These are phyloP conservation scores for Spodoptera frugiperda DNA, from an alignment of 1,140 invertebrate genomes.

Conservation along the genomic window DNA sequence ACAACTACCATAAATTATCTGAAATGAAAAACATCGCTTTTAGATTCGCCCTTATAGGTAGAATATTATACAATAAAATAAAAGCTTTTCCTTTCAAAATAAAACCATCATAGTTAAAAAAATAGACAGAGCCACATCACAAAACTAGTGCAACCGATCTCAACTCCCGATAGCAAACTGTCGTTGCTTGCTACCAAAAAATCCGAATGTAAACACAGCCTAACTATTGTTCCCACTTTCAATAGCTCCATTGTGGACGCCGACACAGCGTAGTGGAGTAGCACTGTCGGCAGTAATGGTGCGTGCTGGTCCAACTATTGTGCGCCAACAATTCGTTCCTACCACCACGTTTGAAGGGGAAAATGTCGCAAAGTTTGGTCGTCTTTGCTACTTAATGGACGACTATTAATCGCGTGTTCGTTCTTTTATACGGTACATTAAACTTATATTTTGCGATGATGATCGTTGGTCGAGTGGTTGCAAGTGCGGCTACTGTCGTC, in stretches of 20 bases:
- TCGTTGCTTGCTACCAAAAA: constrained; percentile 57
- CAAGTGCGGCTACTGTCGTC: no score
- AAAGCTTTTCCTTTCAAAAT: no score
- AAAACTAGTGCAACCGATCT: constrained; percentile 2
- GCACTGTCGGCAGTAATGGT: constrained; percentile 32
- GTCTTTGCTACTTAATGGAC: constrained; percentile 33
- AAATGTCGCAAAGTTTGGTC: constrained; percentile 27
- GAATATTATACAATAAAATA: no score
- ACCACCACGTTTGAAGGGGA: constrained; percentile 16
- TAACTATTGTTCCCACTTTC: constrained; percentile 68
- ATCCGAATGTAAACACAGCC: constrained; percentile 64
- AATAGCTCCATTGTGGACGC: constrained; percentile 66
- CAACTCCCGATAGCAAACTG: constrained; percentile 60
- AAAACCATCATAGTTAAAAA: no score
- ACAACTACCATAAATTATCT: no score
- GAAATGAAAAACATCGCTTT: no score
- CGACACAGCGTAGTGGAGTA: constrained; percentile 33
- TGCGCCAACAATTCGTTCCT: constrained; percentile 34
- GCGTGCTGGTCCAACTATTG: constrained; percentile 43
- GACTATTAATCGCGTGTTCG: constrained; percentile 24
- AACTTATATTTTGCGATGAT: neutral
- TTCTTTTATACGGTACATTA: neutral
- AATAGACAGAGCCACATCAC: neutral
- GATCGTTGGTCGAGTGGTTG: no score
- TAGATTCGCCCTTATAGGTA: no score